Evolutionary conservation across 2,797 vertebrate species (phyloP).

Genomic region (Florisuga fusca): DNA sequence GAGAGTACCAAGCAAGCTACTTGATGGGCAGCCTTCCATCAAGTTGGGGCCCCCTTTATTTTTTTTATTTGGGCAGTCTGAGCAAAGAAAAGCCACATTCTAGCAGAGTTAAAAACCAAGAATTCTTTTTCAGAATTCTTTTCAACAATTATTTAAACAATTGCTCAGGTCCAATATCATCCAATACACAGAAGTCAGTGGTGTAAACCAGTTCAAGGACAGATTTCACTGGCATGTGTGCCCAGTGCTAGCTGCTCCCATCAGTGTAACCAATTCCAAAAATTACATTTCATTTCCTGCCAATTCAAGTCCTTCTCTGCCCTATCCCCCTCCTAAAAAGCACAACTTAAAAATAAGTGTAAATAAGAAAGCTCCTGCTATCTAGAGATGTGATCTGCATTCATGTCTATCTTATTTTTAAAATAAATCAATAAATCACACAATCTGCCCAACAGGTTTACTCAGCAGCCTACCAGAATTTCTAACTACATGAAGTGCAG

Average conservation of each 20-base stretch:
- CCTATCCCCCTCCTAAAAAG: background rate
- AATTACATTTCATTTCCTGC: background rate
- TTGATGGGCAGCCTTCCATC: background rate
- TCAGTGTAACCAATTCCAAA: background rate
- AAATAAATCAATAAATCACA: background rate
- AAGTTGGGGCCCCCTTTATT: background rate
- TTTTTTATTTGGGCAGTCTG: background rate
- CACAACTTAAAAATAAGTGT: background rate
- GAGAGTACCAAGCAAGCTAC: background rate
- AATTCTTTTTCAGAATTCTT: background rate
- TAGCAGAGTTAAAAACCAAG: background rate
- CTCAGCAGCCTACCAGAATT: background rate
- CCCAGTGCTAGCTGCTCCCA: background rate
- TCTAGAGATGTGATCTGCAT: background rate
- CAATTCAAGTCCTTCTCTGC: background rate
- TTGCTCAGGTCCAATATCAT: background rate
- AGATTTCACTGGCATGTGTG: background rate
- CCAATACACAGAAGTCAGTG: background rate
- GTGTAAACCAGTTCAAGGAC: background rate
- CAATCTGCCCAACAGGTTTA: background rate
- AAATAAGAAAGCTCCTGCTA: background rate
- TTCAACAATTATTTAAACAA: background rate
- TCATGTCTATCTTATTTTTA: background rate
- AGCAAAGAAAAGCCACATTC: background rate
- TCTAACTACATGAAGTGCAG: background rate